Evolutionary conservation across 2,797 vertebrate species (phyloP), one percentile per base, ranked within the genome.

Genomic region (Siniperca undulata): DNA sequence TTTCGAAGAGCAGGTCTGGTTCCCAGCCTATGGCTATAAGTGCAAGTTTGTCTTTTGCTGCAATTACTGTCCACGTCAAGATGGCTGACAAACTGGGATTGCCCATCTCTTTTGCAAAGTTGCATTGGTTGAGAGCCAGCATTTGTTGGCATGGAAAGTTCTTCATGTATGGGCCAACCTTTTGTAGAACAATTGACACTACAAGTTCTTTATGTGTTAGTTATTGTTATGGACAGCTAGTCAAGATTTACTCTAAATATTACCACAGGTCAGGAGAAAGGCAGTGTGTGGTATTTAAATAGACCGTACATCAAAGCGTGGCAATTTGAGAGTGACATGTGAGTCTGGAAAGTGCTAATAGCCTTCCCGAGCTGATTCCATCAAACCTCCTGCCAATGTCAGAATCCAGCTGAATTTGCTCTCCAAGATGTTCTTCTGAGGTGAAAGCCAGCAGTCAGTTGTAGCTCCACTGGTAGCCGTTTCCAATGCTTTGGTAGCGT

Each of bases 351-450:
- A 92, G 88, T 88, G 82, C 90, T 92, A 93, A 93, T 92, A 92
- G 88, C 89, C 88, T 91, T 79, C 78, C 89, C 40, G 56, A 84
- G 86, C 91, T 87, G 89, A 93, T 91, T 92, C 89, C 92, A 94
- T 92, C 93, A 91, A 86, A 86, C 86, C 80, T 55, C 59, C 90
- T 89, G 88, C 91, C 89, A 93, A 95, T 93, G 92, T 92, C 87
- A 89, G 92, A 93, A 94, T 94, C 92, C 90, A 93, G 93, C 93
- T 93, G 93, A 93, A 95, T 93, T 90, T 92, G 91, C 92, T 93
- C 93, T 91, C 92, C 91, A 92, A 93, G 88, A 93, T 92, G 93
- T 94, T 94, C 92, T 92, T 93, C 91, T 90, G 91, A 93, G 92
- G 92, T 94, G 91, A 94, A 95, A 94, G 92, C 91, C 92, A 92